Conservation (phyloP, 2,888 invertebrate genomes). For the Orthosia gothica region DNA sequence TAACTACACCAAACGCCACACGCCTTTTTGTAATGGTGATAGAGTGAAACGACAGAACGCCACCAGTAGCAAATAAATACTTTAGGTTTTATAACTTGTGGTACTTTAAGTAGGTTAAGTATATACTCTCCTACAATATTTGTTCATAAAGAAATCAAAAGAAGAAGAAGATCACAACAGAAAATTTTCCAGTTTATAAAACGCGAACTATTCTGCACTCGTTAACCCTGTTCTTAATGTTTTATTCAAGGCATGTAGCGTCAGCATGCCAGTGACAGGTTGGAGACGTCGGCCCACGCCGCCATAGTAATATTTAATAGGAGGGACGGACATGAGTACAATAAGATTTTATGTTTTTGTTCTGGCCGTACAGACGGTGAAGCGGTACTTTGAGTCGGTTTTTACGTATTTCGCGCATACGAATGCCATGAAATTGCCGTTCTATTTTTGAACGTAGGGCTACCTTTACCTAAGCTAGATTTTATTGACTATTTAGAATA, state of each 20-base stretch:
- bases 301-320: constrained; percentile 65
- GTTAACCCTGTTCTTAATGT: constrained; percentile 53
- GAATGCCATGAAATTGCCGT: constrained; percentile 21
- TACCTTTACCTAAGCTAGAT: not conserved
- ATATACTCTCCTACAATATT: too few relatives aligned
- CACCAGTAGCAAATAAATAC: too few relatives aligned
- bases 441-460: constrained; percentile 29
- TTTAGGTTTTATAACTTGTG: too few relatives aligned
- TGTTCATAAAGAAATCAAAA: not conserved
- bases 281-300: constrained; percentile 36
- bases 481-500: constrained; percentile 15
- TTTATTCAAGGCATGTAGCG: constrained; percentile 64
- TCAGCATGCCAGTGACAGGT: constrained; percentile 55
- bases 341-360: constrained; percentile 58
- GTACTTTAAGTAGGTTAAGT: too few relatives aligned
- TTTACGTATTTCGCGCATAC: constrained; percentile 24
- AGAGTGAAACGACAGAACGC: too few relatives aligned
- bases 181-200: constrained; percentile 27
- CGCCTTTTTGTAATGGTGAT: too few relatives aligned
- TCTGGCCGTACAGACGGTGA: constrained; percentile 19
- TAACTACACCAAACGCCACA: too few relatives aligned
- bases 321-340: constrained; percentile 50
- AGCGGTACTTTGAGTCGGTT: constrained; percentile 6
- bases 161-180: not conserved
- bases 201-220: constrained; percentile 40